Evolutionary conservation across 2,888 invertebrate genomes (phyloP), one percentile per base, ranked within the genome.

Genomic region (Siphonodentalium dalli): DNA sequence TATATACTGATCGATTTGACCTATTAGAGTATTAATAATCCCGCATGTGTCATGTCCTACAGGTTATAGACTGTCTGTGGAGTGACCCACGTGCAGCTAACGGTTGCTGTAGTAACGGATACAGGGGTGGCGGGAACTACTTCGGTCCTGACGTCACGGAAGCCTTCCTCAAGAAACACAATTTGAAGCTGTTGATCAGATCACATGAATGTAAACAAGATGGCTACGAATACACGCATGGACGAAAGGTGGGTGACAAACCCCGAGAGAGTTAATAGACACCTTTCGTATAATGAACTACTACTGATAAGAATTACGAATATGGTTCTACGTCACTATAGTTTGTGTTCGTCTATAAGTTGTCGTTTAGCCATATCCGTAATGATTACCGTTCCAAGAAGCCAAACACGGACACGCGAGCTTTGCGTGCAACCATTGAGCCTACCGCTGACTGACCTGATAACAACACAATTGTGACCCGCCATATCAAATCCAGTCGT

Each of bases 21-120:
- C n/a, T n/a, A n/a, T n/a, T n/a, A n/a, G n/a, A n/a, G n/a, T n/a
- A n/a, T n/a, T n/a, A n/a, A n/a, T n/a, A n/a, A n/a, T n/a, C n/a
- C n/a, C n/a, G n/a, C n/a, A n/a, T n/a, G 18, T 35, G 7, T 21
- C 47, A 15, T 40, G 28, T 48, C 21, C 29, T 54, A 1, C 73
- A 93, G 92, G 88, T 95, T n/a, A 89, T 94, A 75, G 95, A 95
- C 80, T 87, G 94, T 29, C 85, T 95, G 66, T 95, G 95, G 95
- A 93, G 93, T 68, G 95, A 95, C 83, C 95, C 95, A 0, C 90
- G 79, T 54, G 39, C 62, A 3, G 63, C 67, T n/a, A 44, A 50
- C 11, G 82, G 83, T 1, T 78, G 78, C 44, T 57, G 60, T 8
- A 70, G 76, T 5, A 82, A 82, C 75, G 88, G 88, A 7, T 85